phyloP scores from a whole-genome alignment of 30 jellyfish, hydroid and myxozoan species.

The Hydractinia symbiolongicarpus region DNA sequence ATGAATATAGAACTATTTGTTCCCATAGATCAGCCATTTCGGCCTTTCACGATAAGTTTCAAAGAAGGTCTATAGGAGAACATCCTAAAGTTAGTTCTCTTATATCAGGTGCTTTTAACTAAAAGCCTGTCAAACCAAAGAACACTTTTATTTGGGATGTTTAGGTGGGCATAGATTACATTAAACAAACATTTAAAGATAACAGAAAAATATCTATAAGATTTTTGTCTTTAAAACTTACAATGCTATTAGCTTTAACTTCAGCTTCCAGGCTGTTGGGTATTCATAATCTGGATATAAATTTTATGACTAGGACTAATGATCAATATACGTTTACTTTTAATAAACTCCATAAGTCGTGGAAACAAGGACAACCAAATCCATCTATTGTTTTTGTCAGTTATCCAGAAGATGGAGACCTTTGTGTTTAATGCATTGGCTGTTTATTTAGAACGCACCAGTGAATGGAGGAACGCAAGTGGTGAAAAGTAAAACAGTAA shows the following conservation, averaged over 20 bases:
- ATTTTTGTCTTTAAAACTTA: slow-evolving; percentile 1
- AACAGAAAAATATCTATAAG: neutral
- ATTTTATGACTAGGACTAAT: neutral
- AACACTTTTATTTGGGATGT: slow-evolving; percentile 28
- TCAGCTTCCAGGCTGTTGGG: slow-evolving; percentile 8
- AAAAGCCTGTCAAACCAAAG: slow-evolving; percentile 31
- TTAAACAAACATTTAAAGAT: neutral
- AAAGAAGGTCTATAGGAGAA: slow-evolving; percentile 7
- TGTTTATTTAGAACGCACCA: no score
- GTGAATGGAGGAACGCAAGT: no score
- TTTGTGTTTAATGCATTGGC: neutral
- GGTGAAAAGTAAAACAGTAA: no score
- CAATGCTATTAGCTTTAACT: slow-evolving; percentile 17
- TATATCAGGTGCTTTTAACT: slow-evolving; percentile 9
- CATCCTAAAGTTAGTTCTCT: slow-evolving; percentile 33
- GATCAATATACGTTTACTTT: neutral
- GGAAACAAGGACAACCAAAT: neutral
- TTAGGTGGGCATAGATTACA: slow-evolving; percentile 1
- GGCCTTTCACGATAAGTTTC: slow-evolving; percentile 1
- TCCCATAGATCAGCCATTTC: neutral
- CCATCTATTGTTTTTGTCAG: neutral
- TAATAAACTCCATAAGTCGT: neutral
- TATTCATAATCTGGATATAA: slow-evolving; percentile 6
- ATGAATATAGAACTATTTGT: no score
- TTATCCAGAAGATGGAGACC: neutral